phyloP scores from a whole-genome alignment of 2,888 invertebrate species.

The Crioceris asparagi region DNA sequence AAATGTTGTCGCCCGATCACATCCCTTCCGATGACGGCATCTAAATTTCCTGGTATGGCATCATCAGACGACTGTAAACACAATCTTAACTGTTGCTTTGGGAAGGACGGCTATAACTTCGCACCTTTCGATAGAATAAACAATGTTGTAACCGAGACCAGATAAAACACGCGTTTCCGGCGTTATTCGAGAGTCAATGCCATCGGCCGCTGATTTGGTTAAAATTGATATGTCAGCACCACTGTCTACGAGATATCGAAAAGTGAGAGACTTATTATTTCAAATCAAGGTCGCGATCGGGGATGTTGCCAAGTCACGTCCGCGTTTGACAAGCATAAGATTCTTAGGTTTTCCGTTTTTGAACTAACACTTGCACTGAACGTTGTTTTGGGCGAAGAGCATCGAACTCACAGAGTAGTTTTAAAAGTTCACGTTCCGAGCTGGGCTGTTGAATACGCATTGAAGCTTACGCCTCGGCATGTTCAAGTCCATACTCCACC shows the following conservation, averaged over 20 bases:
- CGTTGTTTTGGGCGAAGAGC: not conserved
- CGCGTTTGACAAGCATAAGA: conserved; percentile 6
- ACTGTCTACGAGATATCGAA: conserved; percentile 15
- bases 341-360: conserved; percentile 12
- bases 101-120: conserved; percentile 13
- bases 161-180: conserved; percentile 4
- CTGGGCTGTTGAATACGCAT: not conserved
- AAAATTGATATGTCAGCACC: conserved; percentile 17
- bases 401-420: not conserved
- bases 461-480: not conserved
- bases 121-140: conserved; percentile 13
- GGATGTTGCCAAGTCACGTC: conserved; percentile 13
- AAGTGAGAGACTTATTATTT: conserved; percentile 7
- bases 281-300: conserved; percentile 15
- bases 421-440: not conserved
- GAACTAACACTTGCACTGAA: conserved; percentile 15
- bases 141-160: too few species aligned
- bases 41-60: conserved; percentile 11
- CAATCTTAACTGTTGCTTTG: conserved; percentile 13
- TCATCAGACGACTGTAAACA: conserved; percentile 12
- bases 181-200: conserved; percentile 9
- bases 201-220: conserved; percentile 10
- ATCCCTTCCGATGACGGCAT: conserved; percentile 6
- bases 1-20: conserved; percentile 4
- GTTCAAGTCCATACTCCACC: conserved; percentile 3